phyloP scores from a whole-genome alignment of 2,888 invertebrate genomes.

The Neocrepidodera transversa region DNA sequence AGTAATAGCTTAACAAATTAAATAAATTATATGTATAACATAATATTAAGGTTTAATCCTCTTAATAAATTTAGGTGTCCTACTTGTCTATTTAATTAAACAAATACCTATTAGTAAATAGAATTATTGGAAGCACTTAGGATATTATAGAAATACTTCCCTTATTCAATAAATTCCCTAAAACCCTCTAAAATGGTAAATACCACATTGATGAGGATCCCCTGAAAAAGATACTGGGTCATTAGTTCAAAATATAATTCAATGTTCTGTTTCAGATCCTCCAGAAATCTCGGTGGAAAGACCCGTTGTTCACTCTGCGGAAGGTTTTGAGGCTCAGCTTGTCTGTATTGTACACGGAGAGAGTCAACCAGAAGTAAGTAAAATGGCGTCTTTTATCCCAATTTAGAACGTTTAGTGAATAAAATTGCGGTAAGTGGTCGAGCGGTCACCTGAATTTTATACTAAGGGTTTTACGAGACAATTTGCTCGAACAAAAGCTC shows the following conservation, averaged over 20 bases:
- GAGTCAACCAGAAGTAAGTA: slow-evolving; percentile 70
- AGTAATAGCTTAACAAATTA: no score
- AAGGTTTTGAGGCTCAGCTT: slow-evolving; percentile 71
- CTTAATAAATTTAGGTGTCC: no score
- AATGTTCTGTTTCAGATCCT: slow-evolving; percentile 61
- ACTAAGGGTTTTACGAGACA: slow-evolving; percentile 6
- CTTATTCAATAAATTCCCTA: neutral
- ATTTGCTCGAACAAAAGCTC: slow-evolving; percentile 12
- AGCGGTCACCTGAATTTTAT: slow-evolving; percentile 17
- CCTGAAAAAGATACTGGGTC: slow-evolving; percentile 21
- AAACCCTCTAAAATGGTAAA: neutral
- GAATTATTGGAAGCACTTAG: no score
- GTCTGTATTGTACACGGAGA: slow-evolving; percentile 75
- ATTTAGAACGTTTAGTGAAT: slow-evolving; percentile 5
- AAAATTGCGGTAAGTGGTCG: slow-evolving; percentile 13
- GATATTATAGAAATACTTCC: neutral
- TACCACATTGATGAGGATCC: slow-evolving; percentile 13
- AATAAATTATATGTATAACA: no score
- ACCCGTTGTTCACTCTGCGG: slow-evolving; percentile 71
- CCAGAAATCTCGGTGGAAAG: slow-evolving; percentile 69
- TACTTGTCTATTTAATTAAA: no score
- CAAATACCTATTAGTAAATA: no score
- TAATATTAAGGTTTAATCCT: no score
- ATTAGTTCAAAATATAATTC: slow-evolving; percentile 26
- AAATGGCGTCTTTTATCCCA: slow-evolving; percentile 18